Conservation (phyloP, 2,113 vertebrate species). For the Agelaius tricolor region DNA sequence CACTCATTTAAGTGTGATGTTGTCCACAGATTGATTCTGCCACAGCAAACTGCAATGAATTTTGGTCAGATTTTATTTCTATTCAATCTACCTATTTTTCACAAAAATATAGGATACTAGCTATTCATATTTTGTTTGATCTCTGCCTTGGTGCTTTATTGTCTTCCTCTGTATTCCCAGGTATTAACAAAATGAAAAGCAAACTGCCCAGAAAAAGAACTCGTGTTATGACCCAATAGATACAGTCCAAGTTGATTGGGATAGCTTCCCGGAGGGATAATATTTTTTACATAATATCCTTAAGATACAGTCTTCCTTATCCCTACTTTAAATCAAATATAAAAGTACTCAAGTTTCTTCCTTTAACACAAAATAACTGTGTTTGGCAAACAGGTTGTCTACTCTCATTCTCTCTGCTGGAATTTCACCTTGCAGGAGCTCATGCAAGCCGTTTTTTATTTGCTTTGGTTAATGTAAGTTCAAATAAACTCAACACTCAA, state of each 20-base stretch:
- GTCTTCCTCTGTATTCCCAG: background rate
- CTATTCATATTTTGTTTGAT: background rate
- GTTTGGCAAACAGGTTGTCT: slow-evolving; percentile 46
- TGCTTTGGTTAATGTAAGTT: slow-evolving; percentile 52
- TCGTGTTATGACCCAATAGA: background rate
- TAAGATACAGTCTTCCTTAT: slow-evolving; percentile 11
- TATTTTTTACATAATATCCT: background rate
- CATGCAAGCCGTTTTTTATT: slow-evolving; percentile 42
- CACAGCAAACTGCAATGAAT: background rate
- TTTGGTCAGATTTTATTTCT: background rate
- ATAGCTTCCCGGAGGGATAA: background rate
- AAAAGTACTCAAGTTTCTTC: slow-evolving; percentile 25
- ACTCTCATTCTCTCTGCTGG: slow-evolving; percentile 3
- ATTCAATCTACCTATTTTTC: background rate
- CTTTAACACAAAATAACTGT: slow-evolving; percentile 27
- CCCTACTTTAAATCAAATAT: slow-evolving; percentile 43
- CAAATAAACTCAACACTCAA: slow-evolving; percentile 62
- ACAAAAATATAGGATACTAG: background rate
- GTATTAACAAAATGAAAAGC: background rate
- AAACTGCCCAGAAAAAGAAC: background rate
- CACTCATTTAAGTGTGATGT: background rate
- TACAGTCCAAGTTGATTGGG: background rate
- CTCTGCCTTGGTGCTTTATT: accelerated
- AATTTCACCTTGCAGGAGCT: slow-evolving; percentile 54
- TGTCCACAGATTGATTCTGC: background rate